Evolutionary conservation across 1,140 invertebrate species (phyloP).

Genomic region (Thereuonema tuberculata): DNA sequence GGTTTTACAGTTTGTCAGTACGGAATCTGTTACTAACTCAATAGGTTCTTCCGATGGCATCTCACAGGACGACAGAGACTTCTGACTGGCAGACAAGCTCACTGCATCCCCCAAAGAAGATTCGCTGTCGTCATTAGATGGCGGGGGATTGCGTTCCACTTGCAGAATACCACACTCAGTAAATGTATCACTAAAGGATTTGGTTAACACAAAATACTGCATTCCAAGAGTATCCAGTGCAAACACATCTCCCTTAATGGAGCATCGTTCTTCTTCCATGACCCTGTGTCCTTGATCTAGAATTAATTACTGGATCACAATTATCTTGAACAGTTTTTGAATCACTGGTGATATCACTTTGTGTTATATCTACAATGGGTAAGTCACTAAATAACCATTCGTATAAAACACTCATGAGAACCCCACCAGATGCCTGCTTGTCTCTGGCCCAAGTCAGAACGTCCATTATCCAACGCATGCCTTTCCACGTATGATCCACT

Average conservation of each 20-base stretch:
- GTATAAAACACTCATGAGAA: conserved; percentile 19
- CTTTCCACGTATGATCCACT: conserved; percentile 76
- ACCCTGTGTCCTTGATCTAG: no score
- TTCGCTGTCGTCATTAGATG: not conserved
- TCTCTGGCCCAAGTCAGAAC: conserved; percentile 83
- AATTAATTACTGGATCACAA: no score
- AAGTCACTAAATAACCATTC: not conserved
- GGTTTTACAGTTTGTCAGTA: no score
- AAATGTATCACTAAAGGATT: conserved; percentile 9
- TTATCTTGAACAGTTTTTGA: no score
- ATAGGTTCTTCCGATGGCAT: not conserved
- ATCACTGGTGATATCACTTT: not conserved
- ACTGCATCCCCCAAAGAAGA: conserved; percentile 9
- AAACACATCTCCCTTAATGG: no score
- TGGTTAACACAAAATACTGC: no score
- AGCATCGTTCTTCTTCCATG: no score
- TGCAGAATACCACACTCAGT: conserved; percentile 6
- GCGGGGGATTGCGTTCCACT: no score
- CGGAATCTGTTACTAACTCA: not conserved
- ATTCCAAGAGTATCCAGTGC: no score
- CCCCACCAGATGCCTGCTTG: conserved; percentile 36
- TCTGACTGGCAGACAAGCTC: not conserved
- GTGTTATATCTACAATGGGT: no score
- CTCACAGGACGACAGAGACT: not conserved
- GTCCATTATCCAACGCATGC: conserved; percentile 86